Evolutionary conservation across 2,888 invertebrate genomes (phyloP).

Genomic region (Pteria penguin): DNA sequence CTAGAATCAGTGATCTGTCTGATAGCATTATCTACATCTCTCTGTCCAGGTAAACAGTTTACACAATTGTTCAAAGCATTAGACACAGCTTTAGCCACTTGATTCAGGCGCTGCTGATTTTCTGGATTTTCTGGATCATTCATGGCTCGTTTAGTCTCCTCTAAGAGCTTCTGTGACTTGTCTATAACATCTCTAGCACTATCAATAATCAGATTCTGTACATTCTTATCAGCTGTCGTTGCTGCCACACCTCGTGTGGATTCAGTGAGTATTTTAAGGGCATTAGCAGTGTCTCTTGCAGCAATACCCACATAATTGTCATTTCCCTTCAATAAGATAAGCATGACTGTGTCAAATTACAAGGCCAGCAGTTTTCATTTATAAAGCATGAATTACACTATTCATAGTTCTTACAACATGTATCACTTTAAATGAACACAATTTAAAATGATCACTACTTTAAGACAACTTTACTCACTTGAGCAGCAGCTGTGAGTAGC

Average conservation of each 20-base stretch:
- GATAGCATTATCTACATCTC: slow-evolving; percentile 94
- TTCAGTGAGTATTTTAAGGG: slow-evolving; percentile 87
- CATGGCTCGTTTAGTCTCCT: slow-evolving; percentile 89
- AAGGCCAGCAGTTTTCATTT: too few species aligned
- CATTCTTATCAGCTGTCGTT: slow-evolving; percentile 79
- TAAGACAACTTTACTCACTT: slow-evolving; percentile 79
- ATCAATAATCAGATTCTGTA: slow-evolving; percentile 81
- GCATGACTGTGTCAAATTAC: too few species aligned
- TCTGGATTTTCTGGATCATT: slow-evolving; percentile 85
- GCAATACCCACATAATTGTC: slow-evolving; percentile 90
- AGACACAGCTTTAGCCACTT: slow-evolving; percentile 81
- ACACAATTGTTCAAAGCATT: slow-evolving; percentile 86
- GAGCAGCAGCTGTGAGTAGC: slow-evolving; percentile 90
- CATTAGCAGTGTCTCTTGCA: slow-evolving; percentile 89
- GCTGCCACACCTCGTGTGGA: slow-evolving; percentile 86
- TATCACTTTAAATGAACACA: too few species aligned
- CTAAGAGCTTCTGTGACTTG: slow-evolving; percentile 88
- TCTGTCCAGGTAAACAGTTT: slow-evolving; percentile 94
- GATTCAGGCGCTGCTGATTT: slow-evolving; percentile 84
- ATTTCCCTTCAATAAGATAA: slow-evolving; percentile 84
- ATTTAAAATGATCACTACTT: too few species aligned
- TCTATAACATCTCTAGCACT: slow-evolving; percentile 89
- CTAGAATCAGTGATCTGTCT: slow-evolving; percentile 85
- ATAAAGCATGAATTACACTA: too few species aligned
- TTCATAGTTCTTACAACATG: too few species aligned